Conservation (phyloP, 2,113 vertebrate species). For the Sigmodon hispidus region DNA sequence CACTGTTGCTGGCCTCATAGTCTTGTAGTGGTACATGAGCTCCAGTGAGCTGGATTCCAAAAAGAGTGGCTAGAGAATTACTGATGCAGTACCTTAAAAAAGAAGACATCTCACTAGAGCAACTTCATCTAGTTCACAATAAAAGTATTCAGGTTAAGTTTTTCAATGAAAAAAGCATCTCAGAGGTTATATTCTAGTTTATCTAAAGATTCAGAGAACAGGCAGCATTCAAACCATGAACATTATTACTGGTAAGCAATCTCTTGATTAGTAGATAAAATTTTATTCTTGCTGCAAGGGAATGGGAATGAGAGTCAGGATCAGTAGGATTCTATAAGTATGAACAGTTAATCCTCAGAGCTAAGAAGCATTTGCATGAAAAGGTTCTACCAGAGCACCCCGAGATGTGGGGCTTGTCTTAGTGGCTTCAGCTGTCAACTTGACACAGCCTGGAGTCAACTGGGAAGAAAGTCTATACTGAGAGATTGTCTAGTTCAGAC, state of each 20-base stretch:
- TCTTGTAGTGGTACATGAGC: slow-evolving; percentile 85
- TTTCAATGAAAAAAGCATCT: background rate
- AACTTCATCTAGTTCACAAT: background rate
- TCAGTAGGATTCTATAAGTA: background rate
- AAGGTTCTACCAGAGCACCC: background rate
- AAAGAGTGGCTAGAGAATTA: slow-evolving; percentile 83
- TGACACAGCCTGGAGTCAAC: background rate
- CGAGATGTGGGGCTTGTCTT: background rate
- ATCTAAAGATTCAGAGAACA: background rate
- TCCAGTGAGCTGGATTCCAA: slow-evolving; percentile 84
- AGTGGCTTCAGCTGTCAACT: background rate
- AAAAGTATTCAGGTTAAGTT: background rate
- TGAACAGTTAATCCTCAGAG: background rate
- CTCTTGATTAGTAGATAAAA: background rate
- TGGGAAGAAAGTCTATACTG: background rate
- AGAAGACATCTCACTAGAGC: slow-evolving; percentile 12
- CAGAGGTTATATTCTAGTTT: background rate
- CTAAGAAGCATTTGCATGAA: background rate
- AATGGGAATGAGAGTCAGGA: background rate
- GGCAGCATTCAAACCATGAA: background rate
- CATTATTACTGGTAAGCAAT: background rate
- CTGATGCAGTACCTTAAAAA: slow-evolving; percentile 87
- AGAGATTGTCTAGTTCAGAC: background rate
- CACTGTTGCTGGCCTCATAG: slow-evolving; percentile 47
- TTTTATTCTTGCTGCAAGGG: background rate